These are phyloP conservation scores for Penaeus vannamei DNA, from an alignment of 1,140 invertebrate genomes.

Conservation along the genomic window DNA sequence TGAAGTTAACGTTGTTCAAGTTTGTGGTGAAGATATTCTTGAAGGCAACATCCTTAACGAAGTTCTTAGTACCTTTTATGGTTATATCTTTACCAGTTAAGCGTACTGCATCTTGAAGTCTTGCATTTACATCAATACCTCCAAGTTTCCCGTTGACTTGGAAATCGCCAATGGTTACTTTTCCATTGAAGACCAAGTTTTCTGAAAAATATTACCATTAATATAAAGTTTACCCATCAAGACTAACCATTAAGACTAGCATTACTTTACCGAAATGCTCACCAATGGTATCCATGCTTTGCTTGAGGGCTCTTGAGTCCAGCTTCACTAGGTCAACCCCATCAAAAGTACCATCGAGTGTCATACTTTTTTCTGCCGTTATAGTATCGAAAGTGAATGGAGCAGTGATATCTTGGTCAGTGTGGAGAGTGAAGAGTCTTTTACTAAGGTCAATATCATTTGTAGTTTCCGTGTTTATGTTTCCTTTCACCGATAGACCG, in stretches of 20 bases:
- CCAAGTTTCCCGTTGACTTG: neutral
- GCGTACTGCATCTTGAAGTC: constrained; percentile 3
- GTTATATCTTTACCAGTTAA: constrained; percentile 1
- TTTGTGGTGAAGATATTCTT: neutral
- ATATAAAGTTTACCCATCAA: neutral
- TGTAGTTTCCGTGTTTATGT: neutral
- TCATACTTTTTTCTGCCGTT: neutral
- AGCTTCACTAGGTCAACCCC: constrained; percentile 24
- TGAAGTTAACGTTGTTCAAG: neutral
- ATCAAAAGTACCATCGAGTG: constrained; percentile 23
- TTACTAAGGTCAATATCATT: constrained; percentile 30
- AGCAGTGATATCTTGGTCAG: constrained; percentile 41
- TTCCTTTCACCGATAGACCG: constrained; percentile 23
- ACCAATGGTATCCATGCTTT: neutral
- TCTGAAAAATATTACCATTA: neutral
- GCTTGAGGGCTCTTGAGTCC: neutral
- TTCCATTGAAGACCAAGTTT: neutral
- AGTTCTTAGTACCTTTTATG: constrained; percentile 27
- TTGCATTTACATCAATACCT: neutral
- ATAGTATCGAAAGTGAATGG: neutral
- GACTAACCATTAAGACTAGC: neutral
- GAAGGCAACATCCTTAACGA: neutral
- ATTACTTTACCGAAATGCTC: neutral
- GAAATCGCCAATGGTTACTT: neutral
- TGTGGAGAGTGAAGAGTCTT: constrained; percentile 42